phyloP scores from a whole-genome alignment of 2,888 invertebrate species.

The Andricus curvator region DNA sequence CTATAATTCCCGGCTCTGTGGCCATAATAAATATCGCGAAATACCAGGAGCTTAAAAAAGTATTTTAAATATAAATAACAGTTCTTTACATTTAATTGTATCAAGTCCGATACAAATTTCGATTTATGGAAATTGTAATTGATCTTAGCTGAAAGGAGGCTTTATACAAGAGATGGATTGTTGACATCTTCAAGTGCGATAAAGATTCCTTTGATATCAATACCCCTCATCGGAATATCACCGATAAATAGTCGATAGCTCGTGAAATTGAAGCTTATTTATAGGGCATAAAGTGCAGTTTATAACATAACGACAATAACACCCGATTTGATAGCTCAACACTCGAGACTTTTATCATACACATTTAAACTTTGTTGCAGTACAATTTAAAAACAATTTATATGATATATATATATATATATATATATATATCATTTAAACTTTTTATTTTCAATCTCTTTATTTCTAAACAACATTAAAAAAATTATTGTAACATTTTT shows the following conservation, averaged over 20 bases:
- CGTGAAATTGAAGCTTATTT: slow-evolving; percentile 45
- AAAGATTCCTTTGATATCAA: slow-evolving; percentile 13
- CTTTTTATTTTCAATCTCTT: neutral
- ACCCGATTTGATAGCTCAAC: neutral
- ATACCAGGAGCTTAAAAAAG: slow-evolving; percentile 4
- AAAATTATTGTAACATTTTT: neutral
- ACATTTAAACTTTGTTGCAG: neutral
- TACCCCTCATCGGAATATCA: neutral
- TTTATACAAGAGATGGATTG: neutral
- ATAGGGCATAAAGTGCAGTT: slow-evolving; percentile 26
- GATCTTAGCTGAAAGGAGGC: neutral
- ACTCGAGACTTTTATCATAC: neutral
- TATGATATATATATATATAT: neutral
- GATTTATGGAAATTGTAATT: neutral
- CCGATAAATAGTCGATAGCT: slow-evolving; percentile 28
- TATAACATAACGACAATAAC: slow-evolving; percentile 6
- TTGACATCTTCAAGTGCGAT: neutral
- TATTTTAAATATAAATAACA: neutral
- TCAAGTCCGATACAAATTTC: neutral
- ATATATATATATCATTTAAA: neutral
- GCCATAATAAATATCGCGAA: slow-evolving; percentile 45
- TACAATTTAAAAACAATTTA: neutral
- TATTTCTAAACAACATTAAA: neutral
- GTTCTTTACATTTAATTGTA: neutral
- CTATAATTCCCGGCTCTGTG: slow-evolving; percentile 59